Base-by-base conservation (phyloP, 1,140 invertebrate genomes). In the Elysia chlorotica region DNA sequence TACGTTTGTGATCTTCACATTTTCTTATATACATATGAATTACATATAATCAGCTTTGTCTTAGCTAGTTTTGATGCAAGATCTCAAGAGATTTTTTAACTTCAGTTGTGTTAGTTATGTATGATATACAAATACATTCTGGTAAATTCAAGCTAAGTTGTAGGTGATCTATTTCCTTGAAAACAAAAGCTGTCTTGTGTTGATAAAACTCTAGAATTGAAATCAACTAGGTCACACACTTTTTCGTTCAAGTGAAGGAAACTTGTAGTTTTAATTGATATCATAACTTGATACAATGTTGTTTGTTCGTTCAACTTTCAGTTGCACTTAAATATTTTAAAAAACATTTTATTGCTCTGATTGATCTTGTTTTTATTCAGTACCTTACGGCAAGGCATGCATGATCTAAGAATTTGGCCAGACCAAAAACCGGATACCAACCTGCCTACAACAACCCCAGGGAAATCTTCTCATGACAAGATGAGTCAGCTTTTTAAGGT, bases 401-500 rank as follows among this genome's bases (percentile, higher is more conserved):
- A 90, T 81, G 90, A 91, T 82, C 80, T 91, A 30, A 86, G 87
- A 73, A 83, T 91, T 19, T 91, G 89, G 89, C 87, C 88, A 53
- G 84, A 88, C 69, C 75, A 82, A 2, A 92, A 93, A 80, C 94
- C 93, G 21, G 93, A 95, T 88, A 91, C 92, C 19, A 88, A 83
- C 74, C 86, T 81, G 79, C 90, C 89, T 41, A 92, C 91, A 63
- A 91, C 87, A 65, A 98, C 96, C 0, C 95, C 95, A 1, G 95
- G 95, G 0, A 96, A 97, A 88, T 75, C 81, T 4, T 92, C 91
- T 19, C 93, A 94, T 84, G 94, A 95, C 76, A 93, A 95, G 82
- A 97, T 97, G 94, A 93, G 94, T 79, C 89, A 93, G 59, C 88
- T 98, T 0, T 92, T 93, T 0, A 98, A 98, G 85, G 88, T 82